Conservation (phyloP, 2,888 invertebrate genomes). For the Andrena flavipes region DNA sequence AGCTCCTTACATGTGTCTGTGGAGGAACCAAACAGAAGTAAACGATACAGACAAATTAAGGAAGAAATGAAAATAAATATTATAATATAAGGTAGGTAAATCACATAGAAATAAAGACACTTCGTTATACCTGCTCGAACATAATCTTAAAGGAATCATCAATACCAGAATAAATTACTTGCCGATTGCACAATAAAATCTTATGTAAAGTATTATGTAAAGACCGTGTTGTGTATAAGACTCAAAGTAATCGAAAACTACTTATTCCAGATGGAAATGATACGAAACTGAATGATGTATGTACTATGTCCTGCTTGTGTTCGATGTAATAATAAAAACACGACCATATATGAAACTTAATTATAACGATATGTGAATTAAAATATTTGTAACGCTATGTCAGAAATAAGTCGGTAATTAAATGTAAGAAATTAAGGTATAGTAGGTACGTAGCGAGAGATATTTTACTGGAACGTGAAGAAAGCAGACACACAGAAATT, state of each 20-base stretch:
- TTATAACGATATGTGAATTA: constrained; percentile 16
- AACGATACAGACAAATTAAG: constrained; percentile 45
- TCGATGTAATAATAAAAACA: not conserved
- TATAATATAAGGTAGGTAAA: constrained; percentile 28
- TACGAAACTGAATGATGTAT: constrained; percentile 17
- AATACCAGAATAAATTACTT: constrained; percentile 27
- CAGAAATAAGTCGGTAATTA: constrained; percentile 16
- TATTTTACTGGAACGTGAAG: constrained; percentile 20
- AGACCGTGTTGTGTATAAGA: not conserved
- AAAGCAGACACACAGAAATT: constrained; percentile 26
- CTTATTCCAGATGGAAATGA: not conserved
- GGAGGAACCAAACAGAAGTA: constrained; percentile 75
- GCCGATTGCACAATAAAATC: constrained; percentile 47
- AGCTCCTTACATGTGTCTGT: constrained; percentile 75
- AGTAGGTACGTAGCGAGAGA: constrained; percentile 5
- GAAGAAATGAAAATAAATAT: constrained; percentile 25
- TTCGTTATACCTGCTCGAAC: constrained; percentile 11
- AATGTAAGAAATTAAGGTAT: not conserved
- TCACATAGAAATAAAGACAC: constrained; percentile 9
- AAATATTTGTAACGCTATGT: constrained; percentile 21
- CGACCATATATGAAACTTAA: not conserved
- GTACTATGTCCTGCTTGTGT: constrained; percentile 1
- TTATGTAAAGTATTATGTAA: not conserved
- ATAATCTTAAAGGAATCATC: constrained; percentile 23
- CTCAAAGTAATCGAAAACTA: not conserved